Evolutionary conservation across 2,888 invertebrate species (phyloP).

Genomic region (Byasa hedistus): DNA sequence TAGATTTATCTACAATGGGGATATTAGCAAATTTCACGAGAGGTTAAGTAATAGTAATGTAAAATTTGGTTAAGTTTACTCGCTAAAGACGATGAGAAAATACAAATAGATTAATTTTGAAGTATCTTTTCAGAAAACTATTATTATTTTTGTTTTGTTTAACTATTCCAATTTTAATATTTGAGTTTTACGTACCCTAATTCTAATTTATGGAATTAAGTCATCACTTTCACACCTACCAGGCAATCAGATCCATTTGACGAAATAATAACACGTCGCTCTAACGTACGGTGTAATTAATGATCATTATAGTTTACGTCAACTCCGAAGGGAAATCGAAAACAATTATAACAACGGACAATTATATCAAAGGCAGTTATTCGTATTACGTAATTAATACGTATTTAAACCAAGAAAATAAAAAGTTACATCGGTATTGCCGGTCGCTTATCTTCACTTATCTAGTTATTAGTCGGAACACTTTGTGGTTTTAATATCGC

Average conservation of each 20-base stretch:
- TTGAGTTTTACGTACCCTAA: too few species aligned
- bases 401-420: slow-evolving; percentile 35
- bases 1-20: too few species aligned
- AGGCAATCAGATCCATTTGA: slow-evolving; percentile 38
- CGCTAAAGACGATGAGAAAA: too few species aligned
- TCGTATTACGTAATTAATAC: slow-evolving; percentile 54
- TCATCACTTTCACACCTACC: slow-evolving; percentile 42
- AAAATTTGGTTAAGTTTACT: too few species aligned
- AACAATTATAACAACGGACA: slow-evolving; percentile 53
- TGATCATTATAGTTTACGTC: slow-evolving; percentile 48
- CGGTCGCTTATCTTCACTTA: slow-evolving; percentile 46
- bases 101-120: too few species aligned
- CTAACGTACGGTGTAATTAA: slow-evolving; percentile 52
- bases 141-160: too few species aligned
- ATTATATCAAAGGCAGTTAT: slow-evolving; percentile 46
- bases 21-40: too few species aligned
- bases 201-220: slow-evolving; percentile 30
- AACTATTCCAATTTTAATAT: too few species aligned
- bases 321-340: slow-evolving; percentile 61
- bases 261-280: slow-evolving; percentile 54
- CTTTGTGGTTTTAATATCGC: slow-evolving; percentile 41
- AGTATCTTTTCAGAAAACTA: too few species aligned
- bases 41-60: too few species aligned
- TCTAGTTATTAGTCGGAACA: slow-evolving; percentile 47
- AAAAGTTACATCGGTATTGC: slow-evolving; percentile 42